Evolutionary conservation across 2,888 invertebrate genomes (phyloP).

Genomic region (Netelia inedita): DNA sequence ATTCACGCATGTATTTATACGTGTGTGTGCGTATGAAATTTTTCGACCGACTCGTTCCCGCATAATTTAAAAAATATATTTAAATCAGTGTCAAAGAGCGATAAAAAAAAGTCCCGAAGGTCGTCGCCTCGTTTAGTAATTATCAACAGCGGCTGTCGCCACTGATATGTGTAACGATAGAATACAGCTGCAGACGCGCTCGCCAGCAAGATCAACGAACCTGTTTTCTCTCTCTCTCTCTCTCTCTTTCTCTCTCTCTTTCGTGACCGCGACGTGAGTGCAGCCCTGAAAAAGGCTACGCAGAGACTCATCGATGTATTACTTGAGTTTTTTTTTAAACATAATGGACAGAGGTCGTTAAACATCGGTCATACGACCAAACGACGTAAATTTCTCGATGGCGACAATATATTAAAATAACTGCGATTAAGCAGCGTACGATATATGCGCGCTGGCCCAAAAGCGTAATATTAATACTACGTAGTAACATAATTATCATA

Average conservation of each 20-base stretch:
- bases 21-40: neutral
- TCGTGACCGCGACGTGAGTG: neutral
- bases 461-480: conserved; percentile 1
- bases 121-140: conserved; percentile 38
- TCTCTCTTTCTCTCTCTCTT: neutral
- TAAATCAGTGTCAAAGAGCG: too few species aligned
- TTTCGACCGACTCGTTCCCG: too few species aligned
- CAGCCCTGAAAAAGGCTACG: conserved; percentile 37
- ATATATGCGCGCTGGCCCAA: neutral
- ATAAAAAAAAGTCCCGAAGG: conserved; percentile 39
- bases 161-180: conserved; percentile 7
- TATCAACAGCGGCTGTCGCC: conserved; percentile 30
- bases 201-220: conserved; percentile 56
- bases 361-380: conserved; percentile 19
- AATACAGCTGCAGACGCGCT: conserved; percentile 23
- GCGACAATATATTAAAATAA: conserved; percentile 21
- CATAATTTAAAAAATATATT: too few species aligned
- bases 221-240: neutral
- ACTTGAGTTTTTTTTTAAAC: conserved; percentile 9
- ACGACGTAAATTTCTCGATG: conserved; percentile 42
- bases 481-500: neutral
- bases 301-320: conserved; percentile 18
- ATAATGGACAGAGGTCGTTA: conserved; percentile 21
- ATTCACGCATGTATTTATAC: neutral
- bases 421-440: neutral